Conservation (phyloP, 2,113 vertebrate genomes). For the Gulo gulo region DNA sequence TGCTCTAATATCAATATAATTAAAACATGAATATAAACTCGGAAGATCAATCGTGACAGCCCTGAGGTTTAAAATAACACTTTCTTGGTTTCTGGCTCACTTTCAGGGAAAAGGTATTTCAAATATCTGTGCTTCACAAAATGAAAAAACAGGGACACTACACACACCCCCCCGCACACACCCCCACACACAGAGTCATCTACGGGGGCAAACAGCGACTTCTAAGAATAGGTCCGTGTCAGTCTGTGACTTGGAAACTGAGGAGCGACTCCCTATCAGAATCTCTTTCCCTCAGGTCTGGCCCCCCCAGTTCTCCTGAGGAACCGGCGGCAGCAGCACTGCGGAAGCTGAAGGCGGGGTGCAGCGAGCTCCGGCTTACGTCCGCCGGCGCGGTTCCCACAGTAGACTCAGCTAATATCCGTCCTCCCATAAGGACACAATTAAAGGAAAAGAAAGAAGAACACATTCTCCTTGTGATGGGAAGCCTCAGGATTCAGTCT, state of each 20-base stretch:
- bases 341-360: neutral
- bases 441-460: neutral
- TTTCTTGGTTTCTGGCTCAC: neutral
- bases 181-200: neutral
- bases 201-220: neutral
- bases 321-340: accelerated
- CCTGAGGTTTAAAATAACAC: neutral
- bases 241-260: neutral
- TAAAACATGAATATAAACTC: neutral
- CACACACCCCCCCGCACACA: no score
- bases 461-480: neutral
- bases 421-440: neutral
- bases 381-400: accelerated
- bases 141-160: neutral
- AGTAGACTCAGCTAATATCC: neutral
- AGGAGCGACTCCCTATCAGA: neutral
- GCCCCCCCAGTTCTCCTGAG: neutral
- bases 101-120: neutral
- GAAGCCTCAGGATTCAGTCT: neutral
- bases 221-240: neutral
- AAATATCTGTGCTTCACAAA: neutral
- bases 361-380: neutral
- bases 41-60: neutral
- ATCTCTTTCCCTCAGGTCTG: neutral
- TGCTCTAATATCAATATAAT: neutral